These are phyloP conservation scores for Heliconius eleuchia DNA, from an alignment of 1,140 invertebrate species.

Conservation along the genomic window DNA sequence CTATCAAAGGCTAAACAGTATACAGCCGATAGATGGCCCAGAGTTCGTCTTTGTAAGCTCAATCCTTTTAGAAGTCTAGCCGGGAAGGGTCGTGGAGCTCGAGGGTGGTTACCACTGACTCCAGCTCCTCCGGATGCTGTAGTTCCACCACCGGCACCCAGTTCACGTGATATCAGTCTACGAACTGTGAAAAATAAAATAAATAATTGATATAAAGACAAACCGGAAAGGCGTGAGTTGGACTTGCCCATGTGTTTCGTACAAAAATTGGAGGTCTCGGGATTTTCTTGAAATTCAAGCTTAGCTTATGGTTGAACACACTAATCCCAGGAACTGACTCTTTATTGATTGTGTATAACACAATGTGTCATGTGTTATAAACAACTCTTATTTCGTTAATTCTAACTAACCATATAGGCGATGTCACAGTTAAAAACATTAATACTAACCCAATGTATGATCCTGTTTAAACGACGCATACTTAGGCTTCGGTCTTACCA, in stretches of 20 bases:
- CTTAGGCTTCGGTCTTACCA: conserved; percentile 54
- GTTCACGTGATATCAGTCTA: conserved; percentile 85
- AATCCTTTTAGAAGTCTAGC: conserved; percentile 87
- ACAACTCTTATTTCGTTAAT: no score
- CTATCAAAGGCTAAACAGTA: conserved; percentile 98
- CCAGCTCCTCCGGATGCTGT: conserved; percentile 37
- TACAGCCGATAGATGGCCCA: conserved; percentile 97
- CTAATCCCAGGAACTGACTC: no score
- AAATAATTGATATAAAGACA: background rate
- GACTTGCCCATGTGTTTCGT: no score
- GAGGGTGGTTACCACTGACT: conserved; percentile 69
- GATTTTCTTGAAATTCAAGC: no score
- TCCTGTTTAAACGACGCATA: conserved; percentile 56
- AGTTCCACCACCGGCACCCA: conserved; percentile 76
- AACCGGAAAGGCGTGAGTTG: no score
- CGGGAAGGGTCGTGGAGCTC: conserved; percentile 80
- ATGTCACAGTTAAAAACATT: background rate
- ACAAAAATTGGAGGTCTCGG: no score
- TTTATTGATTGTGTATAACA: no score
- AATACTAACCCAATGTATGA: conserved; percentile 56
- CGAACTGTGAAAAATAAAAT: conserved; percentile 80
- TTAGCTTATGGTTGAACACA: no score
- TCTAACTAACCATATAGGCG: no score
- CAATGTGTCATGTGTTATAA: no score
- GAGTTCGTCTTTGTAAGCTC: conserved; percentile 89